These are phyloP conservation scores for Ashinkailepas kermadecensis DNA, from an alignment of 2,888 invertebrate species.

Conservation along the genomic window DNA sequence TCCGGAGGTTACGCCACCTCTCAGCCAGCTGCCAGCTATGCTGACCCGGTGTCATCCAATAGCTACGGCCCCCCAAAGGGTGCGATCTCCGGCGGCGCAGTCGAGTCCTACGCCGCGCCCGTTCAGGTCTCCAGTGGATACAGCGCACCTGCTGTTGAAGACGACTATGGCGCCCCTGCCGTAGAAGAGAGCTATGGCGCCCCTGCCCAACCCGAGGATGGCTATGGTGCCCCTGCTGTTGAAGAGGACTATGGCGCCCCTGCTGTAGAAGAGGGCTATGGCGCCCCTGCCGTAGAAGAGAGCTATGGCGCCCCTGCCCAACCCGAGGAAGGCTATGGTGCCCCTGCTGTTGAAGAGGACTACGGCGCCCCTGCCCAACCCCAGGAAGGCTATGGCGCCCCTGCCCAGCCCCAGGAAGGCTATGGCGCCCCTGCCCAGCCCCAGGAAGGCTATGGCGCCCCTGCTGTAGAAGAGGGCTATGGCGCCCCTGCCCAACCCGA, in stretches of 20 bases:
- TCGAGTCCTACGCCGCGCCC: not conserved
- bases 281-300: not conserved
- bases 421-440: not conserved
- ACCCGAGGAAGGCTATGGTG: not conserved
- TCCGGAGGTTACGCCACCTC: not conserved
- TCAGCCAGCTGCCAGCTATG: constrained; percentile 1
- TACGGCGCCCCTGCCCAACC: not conserved
- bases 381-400: not conserved
- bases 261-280: not conserved
- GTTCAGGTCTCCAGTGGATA: not conserved
- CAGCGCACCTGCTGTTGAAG: not conserved
- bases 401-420: not conserved
- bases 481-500: not conserved
- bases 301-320: not conserved
- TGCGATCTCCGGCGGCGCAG: constrained; percentile 7
- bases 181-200: not conserved
- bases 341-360: not conserved
- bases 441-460: not conserved
- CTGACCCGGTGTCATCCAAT: not conserved
- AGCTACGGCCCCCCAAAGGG: not conserved
- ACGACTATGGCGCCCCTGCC: not conserved
- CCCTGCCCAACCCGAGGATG: not conserved
- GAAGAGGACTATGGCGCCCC: not conserved
- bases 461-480: not conserved
- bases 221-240: not conserved